These are phyloP conservation scores for Tetrax tetrax DNA, from an alignment of 2,113 vertebrate genomes.

Conservation along the genomic window DNA sequence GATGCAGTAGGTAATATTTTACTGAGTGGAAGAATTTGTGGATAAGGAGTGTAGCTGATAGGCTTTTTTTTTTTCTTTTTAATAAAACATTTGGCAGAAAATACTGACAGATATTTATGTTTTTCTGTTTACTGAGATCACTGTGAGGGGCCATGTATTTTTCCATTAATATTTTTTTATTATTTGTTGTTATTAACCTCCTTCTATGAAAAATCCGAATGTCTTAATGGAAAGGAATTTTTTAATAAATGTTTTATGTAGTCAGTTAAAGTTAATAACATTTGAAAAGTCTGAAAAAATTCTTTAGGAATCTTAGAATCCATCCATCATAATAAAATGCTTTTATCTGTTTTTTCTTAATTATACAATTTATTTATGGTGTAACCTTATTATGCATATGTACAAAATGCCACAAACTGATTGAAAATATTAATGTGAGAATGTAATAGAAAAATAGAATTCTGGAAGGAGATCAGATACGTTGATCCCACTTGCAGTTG, in stretches of 20 bases:
- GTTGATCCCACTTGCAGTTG: neutral
- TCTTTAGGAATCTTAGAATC: neutral
- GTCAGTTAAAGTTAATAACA: neutral
- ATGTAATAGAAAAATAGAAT: neutral
- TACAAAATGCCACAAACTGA: neutral
- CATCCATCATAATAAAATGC: neutral
- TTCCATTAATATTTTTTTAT: neutral
- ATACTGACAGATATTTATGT: neutral
- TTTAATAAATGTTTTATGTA: neutral
- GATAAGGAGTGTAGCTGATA: neutral
- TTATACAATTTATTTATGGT: neutral
- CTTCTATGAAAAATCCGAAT: neutral
- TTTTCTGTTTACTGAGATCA: neutral
- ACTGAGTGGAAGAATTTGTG: neutral
- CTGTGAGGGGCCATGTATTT: neutral
- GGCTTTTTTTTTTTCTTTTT: neutral
- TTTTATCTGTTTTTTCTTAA: neutral
- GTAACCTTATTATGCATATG: neutral
- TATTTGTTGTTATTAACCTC: neutral
- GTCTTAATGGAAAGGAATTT: neutral
- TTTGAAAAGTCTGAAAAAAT: neutral
- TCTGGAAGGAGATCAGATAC: neutral
- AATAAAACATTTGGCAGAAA: neutral
- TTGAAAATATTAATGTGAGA: neutral
- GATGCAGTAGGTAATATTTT: neutral